Percentiles rank a stretch among this genome's conserved stretches.
phyloP scores from a whole-genome alignment of 2,888 invertebrate species.

The Dolichopus griseipennis region DNA sequence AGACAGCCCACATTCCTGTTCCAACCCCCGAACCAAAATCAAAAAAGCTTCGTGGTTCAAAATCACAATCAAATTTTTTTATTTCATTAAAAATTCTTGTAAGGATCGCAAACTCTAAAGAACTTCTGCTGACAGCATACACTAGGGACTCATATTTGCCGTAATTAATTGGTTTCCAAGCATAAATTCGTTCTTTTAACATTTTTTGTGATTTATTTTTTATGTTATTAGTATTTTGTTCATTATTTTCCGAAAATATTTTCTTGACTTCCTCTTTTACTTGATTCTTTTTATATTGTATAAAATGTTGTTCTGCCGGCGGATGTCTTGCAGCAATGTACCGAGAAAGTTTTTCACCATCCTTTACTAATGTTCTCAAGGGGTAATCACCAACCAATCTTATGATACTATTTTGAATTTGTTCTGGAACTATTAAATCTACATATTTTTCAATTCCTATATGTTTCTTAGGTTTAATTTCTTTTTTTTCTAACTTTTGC shows the following conservation, averaged over 20 bases:
- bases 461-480: slow-evolving; percentile 57
- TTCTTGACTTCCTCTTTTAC: slow-evolving; percentile 11
- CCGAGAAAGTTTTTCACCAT: slow-evolving; percentile 48
- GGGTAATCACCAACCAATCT: slow-evolving; percentile 51
- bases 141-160: slow-evolving; percentile 54
- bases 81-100: slow-evolving; percentile 68
- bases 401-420: slow-evolving; percentile 51
- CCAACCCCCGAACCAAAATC: slow-evolving; percentile 92
- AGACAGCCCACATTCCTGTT: slow-evolving; percentile 76
- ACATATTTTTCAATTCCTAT: slow-evolving; percentile 57
- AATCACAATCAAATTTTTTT: slow-evolving; percentile 51
- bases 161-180: slow-evolving; percentile 68
- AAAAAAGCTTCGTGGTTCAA: slow-evolving; percentile 66
- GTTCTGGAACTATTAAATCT: slow-evolving; percentile 50
- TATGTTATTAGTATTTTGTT: slow-evolving; percentile 45
- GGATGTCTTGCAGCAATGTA: slow-evolving; percentile 55
- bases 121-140: slow-evolving; percentile 62
- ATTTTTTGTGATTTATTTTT: slow-evolving; percentile 49
- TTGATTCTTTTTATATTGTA: slow-evolving; percentile 30
- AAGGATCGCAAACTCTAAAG: slow-evolving; percentile 67
- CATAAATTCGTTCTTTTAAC: slow-evolving; percentile 54
- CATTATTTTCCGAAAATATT: slow-evolving; percentile 20
- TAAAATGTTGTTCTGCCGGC: slow-evolving; percentile 51
- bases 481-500: slow-evolving; percentile 29
- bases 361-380: slow-evolving; percentile 47